Percentiles rank a stretch among this genome's conserved stretches.
Conservation (phyloP, 2,113 vertebrate genomes). For the Piliocolobus tephrosceles region DNA sequence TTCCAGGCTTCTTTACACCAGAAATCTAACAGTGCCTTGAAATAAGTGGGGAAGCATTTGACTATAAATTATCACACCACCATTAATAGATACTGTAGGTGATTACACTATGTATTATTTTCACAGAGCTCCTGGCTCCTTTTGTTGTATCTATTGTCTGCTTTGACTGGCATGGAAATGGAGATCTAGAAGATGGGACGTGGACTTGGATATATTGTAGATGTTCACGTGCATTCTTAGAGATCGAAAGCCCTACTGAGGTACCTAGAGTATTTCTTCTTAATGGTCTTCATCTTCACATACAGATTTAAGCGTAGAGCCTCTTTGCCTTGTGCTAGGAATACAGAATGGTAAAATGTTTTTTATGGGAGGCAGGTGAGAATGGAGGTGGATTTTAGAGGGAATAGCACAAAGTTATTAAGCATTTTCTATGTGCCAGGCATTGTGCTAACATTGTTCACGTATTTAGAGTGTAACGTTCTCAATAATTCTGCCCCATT, state of each 20-base stretch:
- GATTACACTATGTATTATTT: not conserved
- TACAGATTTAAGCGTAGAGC: not conserved
- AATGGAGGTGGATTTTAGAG: not conserved
- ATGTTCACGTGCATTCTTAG: not conserved
- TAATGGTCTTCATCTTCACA: not conserved
- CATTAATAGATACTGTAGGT: not conserved
- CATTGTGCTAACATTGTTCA: not conserved
- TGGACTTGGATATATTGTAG: fast-evolving
- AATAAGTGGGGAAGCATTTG: not conserved
- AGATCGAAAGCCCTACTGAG: not conserved
- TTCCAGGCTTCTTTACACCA: not conserved
- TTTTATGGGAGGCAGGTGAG: fast-evolving
- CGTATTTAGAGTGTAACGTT: not conserved
- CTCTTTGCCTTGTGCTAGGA: not conserved
- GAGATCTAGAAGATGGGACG: not conserved
- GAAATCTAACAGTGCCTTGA: not conserved
- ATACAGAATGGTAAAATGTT: not conserved
- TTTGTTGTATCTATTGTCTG: not conserved
- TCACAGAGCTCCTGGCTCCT: not conserved
- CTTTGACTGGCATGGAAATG: not conserved
- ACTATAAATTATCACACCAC: not conserved
- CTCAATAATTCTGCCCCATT: not conserved
- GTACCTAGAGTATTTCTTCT: too few species aligned
- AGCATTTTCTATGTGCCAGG: not conserved
- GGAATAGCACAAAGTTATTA: not conserved